Base-by-base conservation (phyloP, 2,888 invertebrate genomes). In the Tipula helvola region DNA sequence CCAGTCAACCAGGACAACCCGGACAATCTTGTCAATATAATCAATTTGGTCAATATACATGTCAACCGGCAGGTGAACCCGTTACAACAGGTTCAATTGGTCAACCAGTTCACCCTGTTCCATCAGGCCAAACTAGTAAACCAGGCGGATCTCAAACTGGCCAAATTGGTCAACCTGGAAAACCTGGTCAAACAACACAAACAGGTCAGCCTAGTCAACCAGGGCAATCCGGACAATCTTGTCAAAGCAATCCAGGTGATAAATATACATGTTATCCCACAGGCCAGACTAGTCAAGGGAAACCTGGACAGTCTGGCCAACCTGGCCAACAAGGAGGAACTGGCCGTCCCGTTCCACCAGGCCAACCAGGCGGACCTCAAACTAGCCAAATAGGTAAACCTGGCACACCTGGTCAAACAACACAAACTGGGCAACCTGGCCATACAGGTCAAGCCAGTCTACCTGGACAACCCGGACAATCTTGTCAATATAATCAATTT, bases 311-410 rank as follows among this genome's bases (percentile, higher is more conserved):
- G 7, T 89, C 90, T 41, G 88, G 88, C 10, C 88, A 87, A 86
- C 89, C 89, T 86, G 88, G 8, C 28, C 86, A 85, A 7, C 90
- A 90, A 86, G 88, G 89, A 16, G 87, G 87, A n/a, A 89, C 91
- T 12, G 87, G 86, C 8, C 12, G 36, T 2, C 86, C 36, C 36
- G 16, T 0, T n/a, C 52, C 36, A 36, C 36, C 52, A 5, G n/a
- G 28, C 36, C 18, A 52, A 86, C 16, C 39, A 28, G 52, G 36
- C 8, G 3, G 12, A 12, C 71, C 13, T 5, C 89, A 89, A 13
- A 91, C 91, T 87, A 92, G 90, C 2, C 44, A 86, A 4, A 12
- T 44, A 2, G 86, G 86, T 28, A 12, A 86, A 47, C 47, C 86
- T 36, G 52, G 86, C 13, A 39, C 39, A 88, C 88, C 39, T 88